phyloP scores from a whole-genome alignment of 2,113 vertebrate species.

The Microcebus jonahi region DNA sequence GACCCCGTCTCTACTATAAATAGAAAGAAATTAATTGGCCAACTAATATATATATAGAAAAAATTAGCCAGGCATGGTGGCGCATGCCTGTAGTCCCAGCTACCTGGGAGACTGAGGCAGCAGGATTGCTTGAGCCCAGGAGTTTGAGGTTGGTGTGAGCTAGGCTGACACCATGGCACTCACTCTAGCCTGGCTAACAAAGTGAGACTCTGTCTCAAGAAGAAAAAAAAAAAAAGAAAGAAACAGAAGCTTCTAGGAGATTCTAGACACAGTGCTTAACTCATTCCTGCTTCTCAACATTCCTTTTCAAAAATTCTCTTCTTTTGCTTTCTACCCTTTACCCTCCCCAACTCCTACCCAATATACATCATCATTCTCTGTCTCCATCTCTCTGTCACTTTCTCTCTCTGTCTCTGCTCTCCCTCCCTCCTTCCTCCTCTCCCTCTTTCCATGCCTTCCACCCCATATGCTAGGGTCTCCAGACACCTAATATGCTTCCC shows the following conservation, averaged over 20 bases:
- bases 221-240: too few relatives aligned
- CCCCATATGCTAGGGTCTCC: background rate
- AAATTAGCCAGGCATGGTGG: too few relatives aligned
- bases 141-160: too few relatives aligned
- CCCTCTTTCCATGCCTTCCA: background rate
- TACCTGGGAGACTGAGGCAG: too few relatives aligned
- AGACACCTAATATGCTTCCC: background rate
- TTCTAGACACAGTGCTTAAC: background rate
- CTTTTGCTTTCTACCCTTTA: conserved; percentile 1
- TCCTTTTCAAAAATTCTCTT: conserved; percentile 12
- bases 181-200: too few relatives aligned
- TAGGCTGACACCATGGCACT: too few relatives aligned
- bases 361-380: background rate
- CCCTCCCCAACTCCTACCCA: background rate
- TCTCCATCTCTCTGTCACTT: background rate
- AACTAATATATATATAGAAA: too few relatives aligned
- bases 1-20: too few relatives aligned
- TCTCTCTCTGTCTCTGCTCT: background rate
- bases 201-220: too few relatives aligned
- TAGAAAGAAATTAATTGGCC: too few relatives aligned
- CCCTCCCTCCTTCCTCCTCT: background rate
- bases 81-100: too few relatives aligned
- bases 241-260: conserved; percentile 37
- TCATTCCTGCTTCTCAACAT: background rate
- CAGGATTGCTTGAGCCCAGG: too few relatives aligned